These are phyloP conservation scores for Rhaphigaster nebulosa DNA, from an alignment of 2,888 invertebrate genomes.

Conservation along the genomic window DNA sequence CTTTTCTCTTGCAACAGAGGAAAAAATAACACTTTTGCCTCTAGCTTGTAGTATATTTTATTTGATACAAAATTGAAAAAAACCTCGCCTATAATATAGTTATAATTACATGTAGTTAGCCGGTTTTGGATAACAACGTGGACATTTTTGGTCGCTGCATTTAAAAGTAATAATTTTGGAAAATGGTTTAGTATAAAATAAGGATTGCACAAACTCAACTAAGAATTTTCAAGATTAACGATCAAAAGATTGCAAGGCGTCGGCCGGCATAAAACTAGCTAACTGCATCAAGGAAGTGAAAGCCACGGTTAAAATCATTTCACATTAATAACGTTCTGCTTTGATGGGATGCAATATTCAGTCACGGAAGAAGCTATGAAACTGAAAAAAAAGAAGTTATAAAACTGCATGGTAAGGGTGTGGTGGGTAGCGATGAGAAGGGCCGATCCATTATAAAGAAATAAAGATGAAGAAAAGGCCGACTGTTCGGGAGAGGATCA, in stretches of 20 bases:
- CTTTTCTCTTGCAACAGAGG: too few relatives aligned
- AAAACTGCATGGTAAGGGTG: slow-evolving; percentile 44
- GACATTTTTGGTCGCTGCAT: not conserved
- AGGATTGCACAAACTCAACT: not conserved
- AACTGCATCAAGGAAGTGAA: not conserved
- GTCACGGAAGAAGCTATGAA: slow-evolving; percentile 14
- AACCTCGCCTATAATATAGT: too few relatives aligned
- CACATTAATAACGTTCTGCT: slow-evolving; percentile 21
- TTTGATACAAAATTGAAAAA: too few relatives aligned
- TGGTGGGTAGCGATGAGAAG: slow-evolving; percentile 43
- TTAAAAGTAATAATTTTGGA: not conserved
- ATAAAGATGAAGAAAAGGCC: slow-evolving; percentile 17
- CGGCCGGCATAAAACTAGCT: not conserved
- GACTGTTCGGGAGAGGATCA: slow-evolving; percentile 35
- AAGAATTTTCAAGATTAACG: not conserved
- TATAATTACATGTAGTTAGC: too few relatives aligned
- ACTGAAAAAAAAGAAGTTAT: slow-evolving; percentile 13
- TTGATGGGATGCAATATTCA: slow-evolving; percentile 18
- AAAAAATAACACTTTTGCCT: too few relatives aligned
- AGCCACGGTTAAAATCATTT: slow-evolving; percentile 18
- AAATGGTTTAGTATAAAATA: not conserved
- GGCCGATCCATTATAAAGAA: slow-evolving; percentile 36
- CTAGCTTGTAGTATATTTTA: too few relatives aligned
- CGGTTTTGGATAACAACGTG: not conserved
- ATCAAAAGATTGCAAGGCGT: not conserved